Evolutionary conservation across 2,888 invertebrate species (phyloP), one percentile per base, ranked within the genome.

Genomic region (Fragum whitleyi): DNA sequence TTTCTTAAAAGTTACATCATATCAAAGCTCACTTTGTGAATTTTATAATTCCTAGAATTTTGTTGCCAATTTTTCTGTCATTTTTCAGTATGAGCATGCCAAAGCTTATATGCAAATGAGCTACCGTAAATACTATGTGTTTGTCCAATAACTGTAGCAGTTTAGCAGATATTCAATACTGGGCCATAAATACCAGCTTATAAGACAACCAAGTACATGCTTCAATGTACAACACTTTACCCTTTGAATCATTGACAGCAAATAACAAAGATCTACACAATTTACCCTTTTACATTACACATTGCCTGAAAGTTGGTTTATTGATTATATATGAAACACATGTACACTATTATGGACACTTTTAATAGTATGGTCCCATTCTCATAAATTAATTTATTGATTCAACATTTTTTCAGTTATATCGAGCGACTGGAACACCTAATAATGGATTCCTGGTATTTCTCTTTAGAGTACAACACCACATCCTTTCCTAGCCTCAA

Each of bases 101-200:
- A 87, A 89, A 89, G 83, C 87, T 90, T 88, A 90, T 89, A 90
- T 90, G 90, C 90, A 90, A 90, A 90, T 90, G 86, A 90, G 88
- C 71, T 87, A 72, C 28, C 69, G 51, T 68, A 57, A 57, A 59
- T 59, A 72, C 72, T 28, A 23, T 28, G 21, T 7, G 16, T 26
- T 11, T n/a, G 55, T 29, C 75, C 69, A 59, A 59, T 68, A 75
- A 42, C 75, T 28, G 14, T 7, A 39, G 55, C 75, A 75, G 75
- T 62, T 23, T 42, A 72, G 72, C 14, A 47, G 14, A 39, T 53
- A 69, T 51, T 29, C 23, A n/a, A 65, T 65, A 65, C 65, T 23
- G 42, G 21, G 2, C 65, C 21, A 26, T 9, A 32, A 65, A 26
- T 19, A 26, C 16, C 57, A 26, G 57, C 57, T 57, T 57, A 23